phyloP scores from a whole-genome alignment of 1,140 invertebrate genomes.

The Pogonus chalceus region DNA sequence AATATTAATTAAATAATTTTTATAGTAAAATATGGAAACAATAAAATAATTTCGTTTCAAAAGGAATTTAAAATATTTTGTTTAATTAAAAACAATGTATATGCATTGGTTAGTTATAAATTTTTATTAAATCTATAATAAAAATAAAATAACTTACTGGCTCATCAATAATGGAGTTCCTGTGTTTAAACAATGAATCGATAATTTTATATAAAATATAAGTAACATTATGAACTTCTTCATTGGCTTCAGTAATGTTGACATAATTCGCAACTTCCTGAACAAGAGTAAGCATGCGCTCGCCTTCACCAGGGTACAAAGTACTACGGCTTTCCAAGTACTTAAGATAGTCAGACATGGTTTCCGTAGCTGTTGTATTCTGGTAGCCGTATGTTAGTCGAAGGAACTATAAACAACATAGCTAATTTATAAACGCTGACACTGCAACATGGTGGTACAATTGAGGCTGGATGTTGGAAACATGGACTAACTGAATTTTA shows the following conservation, averaged over 20 bases:
- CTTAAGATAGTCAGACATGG: slow-evolving; percentile 31
- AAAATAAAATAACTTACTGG: no score
- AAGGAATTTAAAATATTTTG: no score
- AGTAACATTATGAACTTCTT: slow-evolving; percentile 32
- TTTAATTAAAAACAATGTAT: no score
- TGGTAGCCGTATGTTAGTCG: slow-evolving; percentile 55
- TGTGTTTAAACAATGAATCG: slow-evolving; percentile 37
- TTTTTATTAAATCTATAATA: no score
- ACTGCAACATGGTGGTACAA: background rate
- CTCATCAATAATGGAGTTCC: slow-evolving; percentile 39
- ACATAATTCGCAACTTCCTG: slow-evolving; percentile 41
- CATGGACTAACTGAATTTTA: no score
- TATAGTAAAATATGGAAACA: no score
- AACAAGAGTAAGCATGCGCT: slow-evolving; percentile 39
- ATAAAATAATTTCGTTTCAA: no score
- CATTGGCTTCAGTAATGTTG: slow-evolving; percentile 28
- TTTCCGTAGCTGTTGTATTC: slow-evolving; percentile 43
- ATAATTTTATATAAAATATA: slow-evolving; percentile 39
- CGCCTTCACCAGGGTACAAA: slow-evolving; percentile 46
- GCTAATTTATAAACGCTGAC: slow-evolving; percentile 1
- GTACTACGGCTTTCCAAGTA: slow-evolving; percentile 20
- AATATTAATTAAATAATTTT: no score
- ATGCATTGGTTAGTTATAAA: no score
- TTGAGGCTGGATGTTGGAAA: background rate
- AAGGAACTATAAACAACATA: slow-evolving; percentile 39